Evolutionary conservation across 1,140 invertebrate species (phyloP), one percentile per base, ranked within the genome.

Genomic region (Neocloeon triangulifer): DNA sequence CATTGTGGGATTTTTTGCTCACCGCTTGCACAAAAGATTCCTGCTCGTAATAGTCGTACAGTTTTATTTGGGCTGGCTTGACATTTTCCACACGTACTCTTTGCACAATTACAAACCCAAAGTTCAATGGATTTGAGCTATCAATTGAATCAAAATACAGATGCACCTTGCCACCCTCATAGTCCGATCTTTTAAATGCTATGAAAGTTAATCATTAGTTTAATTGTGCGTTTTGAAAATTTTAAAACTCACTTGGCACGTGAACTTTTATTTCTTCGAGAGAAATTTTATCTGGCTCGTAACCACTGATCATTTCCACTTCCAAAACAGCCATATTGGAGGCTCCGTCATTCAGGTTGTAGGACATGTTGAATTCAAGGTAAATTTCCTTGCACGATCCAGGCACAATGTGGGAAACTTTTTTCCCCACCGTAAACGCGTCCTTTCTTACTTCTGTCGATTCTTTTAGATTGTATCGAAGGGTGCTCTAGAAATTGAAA

Each of bases 1-100:
- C 10, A n/a, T 3, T 29, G 2, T 9, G 3, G 13, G 27, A 30
- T 12, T 3, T 19, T 19, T 12, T 5, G 14, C 35, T 42, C 23
- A 43, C 45, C 14, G 30, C 38, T 19, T 40, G 40, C 22, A 58
- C 39, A 9, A 46, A 53, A 2, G 57, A 39, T 12, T 61, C 53
- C n/a, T 64, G 58, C 23, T 55, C 49, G 44, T 80, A 81, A 39
- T 80, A 80, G 48, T 80, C 73, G 34, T 66, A 66, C 2, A 78
- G 52, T 35, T 57, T 59, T 9, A 68, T 59, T 31, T 64, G 58
- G 0, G 65, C 70, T 1, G 72, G 62, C 41, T 64, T 62, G 1
- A 66, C 62, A 28, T 56, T 43, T 10, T 54, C 50, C 5, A 63
- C 58, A 30, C 50, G 45, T 25, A 51, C 45, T 13, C 51, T 47